phyloP scores from a whole-genome alignment of 2,888 invertebrate genomes.

The Sesia bembeciformis region DNA sequence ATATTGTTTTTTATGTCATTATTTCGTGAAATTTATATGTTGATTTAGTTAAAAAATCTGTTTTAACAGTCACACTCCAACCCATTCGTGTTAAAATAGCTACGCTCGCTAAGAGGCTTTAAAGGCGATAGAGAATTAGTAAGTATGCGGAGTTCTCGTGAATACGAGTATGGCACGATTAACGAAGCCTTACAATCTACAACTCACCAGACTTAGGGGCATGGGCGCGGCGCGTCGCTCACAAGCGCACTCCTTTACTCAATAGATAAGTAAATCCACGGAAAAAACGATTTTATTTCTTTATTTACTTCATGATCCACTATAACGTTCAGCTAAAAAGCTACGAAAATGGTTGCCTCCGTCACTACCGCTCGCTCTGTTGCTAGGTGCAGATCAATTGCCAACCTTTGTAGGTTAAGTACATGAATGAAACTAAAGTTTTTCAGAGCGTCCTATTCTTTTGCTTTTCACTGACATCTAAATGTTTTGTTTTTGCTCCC shows the following conservation, averaged over 20 bases:
- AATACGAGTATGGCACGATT: conserved; percentile 42
- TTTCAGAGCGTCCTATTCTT: no score
- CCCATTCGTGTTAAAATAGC: background rate
- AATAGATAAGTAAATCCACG: conserved; percentile 55
- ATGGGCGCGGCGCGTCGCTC: conserved; percentile 69
- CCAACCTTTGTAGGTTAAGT: conserved; percentile 40
- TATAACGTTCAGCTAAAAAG: conserved; percentile 17
- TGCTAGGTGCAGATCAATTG: conserved; percentile 59
- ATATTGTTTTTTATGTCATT: no score
- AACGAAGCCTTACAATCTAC: conserved; percentile 66
- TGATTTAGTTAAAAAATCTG: no score
- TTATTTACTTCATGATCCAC: background rate
- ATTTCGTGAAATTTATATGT: no score
- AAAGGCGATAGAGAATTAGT: background rate
- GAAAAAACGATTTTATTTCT: conserved; percentile 45
- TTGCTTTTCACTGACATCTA: no score
- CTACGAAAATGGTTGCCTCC: conserved; percentile 37
- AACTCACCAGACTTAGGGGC: conserved; percentile 67
- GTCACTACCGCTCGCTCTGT: conserved; percentile 44
- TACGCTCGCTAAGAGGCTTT: background rate
- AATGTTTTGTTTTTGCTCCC: no score
- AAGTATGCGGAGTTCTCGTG: conserved; percentile 24
- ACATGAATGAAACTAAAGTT: conserved; percentile 51
- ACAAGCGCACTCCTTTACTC: conserved; percentile 48
- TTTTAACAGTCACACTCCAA: background rate